Base-by-base conservation (phyloP, 2,113 vertebrate species). In the Pleuronectes platessa region DNA sequence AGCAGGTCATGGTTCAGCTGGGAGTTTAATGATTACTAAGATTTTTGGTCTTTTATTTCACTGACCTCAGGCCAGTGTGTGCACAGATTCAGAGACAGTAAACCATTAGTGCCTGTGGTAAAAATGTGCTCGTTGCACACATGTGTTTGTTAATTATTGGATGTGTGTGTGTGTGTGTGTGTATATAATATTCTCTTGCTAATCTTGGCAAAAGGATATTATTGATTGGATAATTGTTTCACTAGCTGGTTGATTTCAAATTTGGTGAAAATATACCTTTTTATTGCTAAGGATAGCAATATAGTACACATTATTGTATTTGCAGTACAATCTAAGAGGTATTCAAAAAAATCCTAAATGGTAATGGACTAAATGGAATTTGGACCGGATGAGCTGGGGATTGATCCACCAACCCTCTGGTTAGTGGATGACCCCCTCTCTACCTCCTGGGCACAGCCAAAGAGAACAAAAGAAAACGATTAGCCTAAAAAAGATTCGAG, bases 11-110 rank as follows among this genome's bases (percentile, higher is more conserved):
- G 40, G 80, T 83, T 67, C 79, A 76, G 17, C 70, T 68, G 3
- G 65, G 58, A 26, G 75, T 65, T 90, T 90, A 90, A 91, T 88
- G 40, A 88, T 89, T 85, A 51, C 42, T 71, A 10, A 70, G 17
- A 68, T 76, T 17, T 58, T 61, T 77, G 73, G 21, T 61, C 67
- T 81, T 81, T 74, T 68, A 67, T 74, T 62, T 68, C 61, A 45
- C 45, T 35, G 17, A 37, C 18, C 31, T 26, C 42, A 17, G 51
- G 1, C 69, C 59, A 2, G 4, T 62, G 54, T 14, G 0, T 47
- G 27, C 18, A 72, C 49, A 55, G 11, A 71, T 58, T 76, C 68
- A 71, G 24, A 10, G 24, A 15, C 31, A 12, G 35, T 24, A 20
- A 27, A 61, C 12, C 40, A 42, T 26, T 59, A 72, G 51, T 61